Evolutionary conservation across 2,888 invertebrate species (phyloP), one percentile per base, ranked within the genome.

Genomic region (Chironomus tentans): DNA sequence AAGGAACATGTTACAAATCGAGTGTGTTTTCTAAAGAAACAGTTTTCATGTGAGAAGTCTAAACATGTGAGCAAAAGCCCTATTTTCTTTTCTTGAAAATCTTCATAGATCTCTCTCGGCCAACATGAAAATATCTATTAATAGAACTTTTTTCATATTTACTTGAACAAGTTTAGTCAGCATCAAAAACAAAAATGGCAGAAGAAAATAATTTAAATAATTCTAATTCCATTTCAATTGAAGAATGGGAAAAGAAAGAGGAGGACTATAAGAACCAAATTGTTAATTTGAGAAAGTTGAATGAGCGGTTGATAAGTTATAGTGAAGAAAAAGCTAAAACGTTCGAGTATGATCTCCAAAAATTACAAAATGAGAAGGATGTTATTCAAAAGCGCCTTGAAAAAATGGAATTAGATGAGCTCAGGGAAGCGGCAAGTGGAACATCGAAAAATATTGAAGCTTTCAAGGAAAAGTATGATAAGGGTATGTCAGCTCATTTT

Each of bases 371-470:
- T 38, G 76, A 76, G 38, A 76, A 68, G n/a, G 76, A 76, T 12
- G 18, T 76, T 6, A 68, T 76, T 13, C 50, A 76, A 38, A 76
- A 56, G 15, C 3, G 22, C 21, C 61, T 76, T 7, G 76, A 68
- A n/a, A 76, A 76, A 22, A 69, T 76, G 22, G 76, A 76, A 61
- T 24, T 74, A 50, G 69, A 76, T 50, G 76, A 76, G 46, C 38
- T 76, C 1, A 56, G 22, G 18, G 76, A 68, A 22, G 13, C 69
- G n/a, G 56, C 68, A 50, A 69, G 24, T 50, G 68, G 68, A 24
- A 22, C 28, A 7, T 69, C 46, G n/a, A 68, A 76, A 12, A 76
- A 69, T 18, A 68, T 76, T 6, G 69, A 68, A 56, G 76, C 76
- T 13, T 68, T 76, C 21, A 76, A 76, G 28, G 76, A 68, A 18